phyloP scores from a whole-genome alignment of 2,797 vertebrate species.

The Delichon dasypus region DNA sequence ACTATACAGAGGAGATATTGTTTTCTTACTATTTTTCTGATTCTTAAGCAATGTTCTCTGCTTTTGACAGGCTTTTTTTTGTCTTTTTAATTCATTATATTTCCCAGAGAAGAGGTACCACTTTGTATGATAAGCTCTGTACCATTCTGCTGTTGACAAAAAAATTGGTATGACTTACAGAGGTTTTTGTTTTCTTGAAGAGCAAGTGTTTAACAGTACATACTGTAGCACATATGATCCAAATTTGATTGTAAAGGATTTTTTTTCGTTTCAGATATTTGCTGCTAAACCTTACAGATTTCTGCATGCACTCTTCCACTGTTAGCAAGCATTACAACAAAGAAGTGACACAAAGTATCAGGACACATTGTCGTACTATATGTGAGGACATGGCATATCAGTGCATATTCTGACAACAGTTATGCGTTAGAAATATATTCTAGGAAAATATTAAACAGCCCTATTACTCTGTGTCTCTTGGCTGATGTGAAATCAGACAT shows the following conservation, averaged over 20 bases:
- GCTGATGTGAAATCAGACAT: background rate
- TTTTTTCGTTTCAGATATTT: background rate
- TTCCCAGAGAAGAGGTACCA: background rate
- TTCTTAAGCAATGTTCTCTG: background rate
- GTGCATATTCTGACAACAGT: background rate
- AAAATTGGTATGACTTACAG: background rate
- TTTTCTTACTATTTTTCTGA: background rate
- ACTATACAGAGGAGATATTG: background rate
- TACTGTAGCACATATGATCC: background rate
- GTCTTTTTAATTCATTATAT: background rate
- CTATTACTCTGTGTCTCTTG: background rate
- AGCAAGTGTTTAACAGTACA: fast-evolving
- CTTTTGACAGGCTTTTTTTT: background rate
- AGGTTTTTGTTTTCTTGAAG: background rate
- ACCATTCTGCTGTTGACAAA: background rate
- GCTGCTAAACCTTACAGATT: background rate
- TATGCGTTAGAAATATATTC: background rate
- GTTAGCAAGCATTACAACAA: background rate
- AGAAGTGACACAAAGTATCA: background rate
- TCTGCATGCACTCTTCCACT: background rate
- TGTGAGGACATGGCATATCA: background rate
- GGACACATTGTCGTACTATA: background rate
- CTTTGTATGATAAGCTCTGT: background rate
- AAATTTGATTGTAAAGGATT: background rate
- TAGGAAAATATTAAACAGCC: background rate